Evolutionary conservation across 1,140 invertebrate species (phyloP).

Genomic region (Paramacrobiotus metropolitanus): DNA sequence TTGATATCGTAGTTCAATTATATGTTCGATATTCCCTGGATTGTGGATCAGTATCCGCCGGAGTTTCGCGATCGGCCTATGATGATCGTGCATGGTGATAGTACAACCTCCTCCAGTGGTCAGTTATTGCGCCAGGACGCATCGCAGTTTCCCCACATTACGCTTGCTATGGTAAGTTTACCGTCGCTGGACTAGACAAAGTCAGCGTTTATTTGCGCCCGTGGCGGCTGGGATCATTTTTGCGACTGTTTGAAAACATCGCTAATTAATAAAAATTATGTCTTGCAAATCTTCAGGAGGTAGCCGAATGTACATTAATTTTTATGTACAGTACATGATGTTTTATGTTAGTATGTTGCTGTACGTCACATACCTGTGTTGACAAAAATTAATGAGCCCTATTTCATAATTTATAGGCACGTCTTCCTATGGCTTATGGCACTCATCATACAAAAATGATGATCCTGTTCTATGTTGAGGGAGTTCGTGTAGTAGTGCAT

Average conservation of each 20-base stretch:
- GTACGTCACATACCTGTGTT: conserved; percentile 1
- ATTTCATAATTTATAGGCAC: conserved; percentile 28
- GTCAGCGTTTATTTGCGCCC: too few species aligned
- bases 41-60: conserved; percentile 44
- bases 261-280: too few species aligned
- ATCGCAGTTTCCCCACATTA: conserved; percentile 17
- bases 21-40: conserved; percentile 66
- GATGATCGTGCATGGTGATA: conserved; percentile 51
- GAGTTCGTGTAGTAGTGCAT: conserved; percentile 57
- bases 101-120: conserved; percentile 24
- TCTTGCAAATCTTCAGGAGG: too few species aligned
- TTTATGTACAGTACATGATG: conserved; percentile 5
- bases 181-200: conserved; percentile 5
- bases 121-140: conserved; percentile 17
- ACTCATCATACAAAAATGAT: conserved; percentile 75
- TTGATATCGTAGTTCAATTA: conserved; percentile 46
- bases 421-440: conserved; percentile 48
- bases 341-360: conserved; percentile 5
- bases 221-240: conserved; percentile 1
- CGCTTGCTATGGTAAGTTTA: conserved; percentile 19
- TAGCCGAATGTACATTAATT: too few species aligned
- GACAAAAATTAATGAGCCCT: background rate
- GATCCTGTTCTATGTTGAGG: conserved; percentile 50
- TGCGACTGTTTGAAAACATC: too few species aligned
- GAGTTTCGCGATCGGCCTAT: conserved; percentile 34